phyloP scores from a whole-genome alignment of 2,797 vertebrate species.

The Darevskia nairensis region DNA sequence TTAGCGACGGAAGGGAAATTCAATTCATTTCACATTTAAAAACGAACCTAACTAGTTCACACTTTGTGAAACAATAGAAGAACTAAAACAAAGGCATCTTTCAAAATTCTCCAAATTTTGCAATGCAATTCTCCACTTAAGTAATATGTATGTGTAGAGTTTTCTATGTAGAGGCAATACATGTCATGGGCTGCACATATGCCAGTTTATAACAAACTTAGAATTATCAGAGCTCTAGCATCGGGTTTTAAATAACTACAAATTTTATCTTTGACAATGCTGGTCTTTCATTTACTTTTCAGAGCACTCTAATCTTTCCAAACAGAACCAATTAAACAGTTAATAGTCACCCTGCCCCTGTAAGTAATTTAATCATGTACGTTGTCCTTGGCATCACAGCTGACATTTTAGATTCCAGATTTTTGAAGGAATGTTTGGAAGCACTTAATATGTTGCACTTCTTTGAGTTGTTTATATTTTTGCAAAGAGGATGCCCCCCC shows the following conservation, averaged over 20 bases:
- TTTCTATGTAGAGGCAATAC: not conserved
- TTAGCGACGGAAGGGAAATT: too few species aligned
- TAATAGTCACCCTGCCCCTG: conserved; percentile 11
- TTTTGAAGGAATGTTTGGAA: conserved; percentile 69
- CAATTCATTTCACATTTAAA: too few species aligned
- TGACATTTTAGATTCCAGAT: conserved; percentile 69
- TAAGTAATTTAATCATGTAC: conserved; percentile 53
- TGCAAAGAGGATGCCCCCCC: conserved; percentile 50
- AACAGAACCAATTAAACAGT: conserved; percentile 5
- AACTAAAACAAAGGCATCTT: too few species aligned
- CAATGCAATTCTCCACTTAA: too few species aligned
- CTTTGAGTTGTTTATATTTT: conserved; percentile 59
- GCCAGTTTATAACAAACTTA: not conserved
- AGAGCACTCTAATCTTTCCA: not conserved
- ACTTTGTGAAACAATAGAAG: too few species aligned
- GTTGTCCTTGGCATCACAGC: conserved; percentile 25
- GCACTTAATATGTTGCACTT: conserved; percentile 54
- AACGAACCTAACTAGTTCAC: too few species aligned
- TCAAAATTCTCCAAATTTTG: too few species aligned
- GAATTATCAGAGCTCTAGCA: not conserved
- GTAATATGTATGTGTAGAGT: too few species aligned
- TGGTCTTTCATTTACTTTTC: not conserved
- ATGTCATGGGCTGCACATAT: too few species aligned
- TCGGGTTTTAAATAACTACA: not conserved
- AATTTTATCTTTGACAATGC: conserved; percentile 36